Evolutionary conservation across 92 coral and sea anemone species (phyloP), one percentile per base, ranked within the genome.

Genomic region (Metridium senile): DNA sequence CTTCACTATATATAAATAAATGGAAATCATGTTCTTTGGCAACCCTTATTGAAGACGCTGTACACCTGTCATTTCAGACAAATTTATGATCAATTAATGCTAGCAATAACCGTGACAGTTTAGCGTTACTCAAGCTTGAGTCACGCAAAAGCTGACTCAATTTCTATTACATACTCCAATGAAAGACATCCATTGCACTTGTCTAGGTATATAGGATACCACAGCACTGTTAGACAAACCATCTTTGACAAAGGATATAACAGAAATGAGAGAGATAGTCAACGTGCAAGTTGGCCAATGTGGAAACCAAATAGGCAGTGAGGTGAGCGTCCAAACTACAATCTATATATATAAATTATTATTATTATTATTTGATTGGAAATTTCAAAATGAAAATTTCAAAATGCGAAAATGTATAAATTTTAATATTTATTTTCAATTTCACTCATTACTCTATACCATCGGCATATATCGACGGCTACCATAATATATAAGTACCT

Each of bases 271-370:
- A 53, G 82, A 77, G 34, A 77, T 77, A 0, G 58, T 77, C 17
- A 77, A 52, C 51, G 51, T 77, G 2, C 82, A 77, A 77, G 82
- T 53, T 57, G 82, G 82, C 6, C 82, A 77, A 26, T 77, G 82
- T 66, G 82, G 82, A 13, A 77, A 77, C 74, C 82, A 77, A 26
- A 51, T 77, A 21, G 82, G 82, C 18, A 46, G 70, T 29, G 28
- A 65, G 74, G 82, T 77, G 65, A 77, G 66, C 31, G 73, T 3
- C 13, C 13, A 26, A 64, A 8, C 4, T 30, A 23, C 20, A 4
- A 27, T 18, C 9, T 18, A 64, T 23, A 27, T 7, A 23, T 9
- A 10, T 1, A 18, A 16, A 64, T 0, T 32, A 16, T 10, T 16
- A 57, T 18, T 9, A 58, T 58, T 58, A 9, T 58, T 10, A 1